Evolutionary conservation across 2,113 vertebrate genomes (phyloP).

Genomic region (Megaleporinus macrocephalus): DNA sequence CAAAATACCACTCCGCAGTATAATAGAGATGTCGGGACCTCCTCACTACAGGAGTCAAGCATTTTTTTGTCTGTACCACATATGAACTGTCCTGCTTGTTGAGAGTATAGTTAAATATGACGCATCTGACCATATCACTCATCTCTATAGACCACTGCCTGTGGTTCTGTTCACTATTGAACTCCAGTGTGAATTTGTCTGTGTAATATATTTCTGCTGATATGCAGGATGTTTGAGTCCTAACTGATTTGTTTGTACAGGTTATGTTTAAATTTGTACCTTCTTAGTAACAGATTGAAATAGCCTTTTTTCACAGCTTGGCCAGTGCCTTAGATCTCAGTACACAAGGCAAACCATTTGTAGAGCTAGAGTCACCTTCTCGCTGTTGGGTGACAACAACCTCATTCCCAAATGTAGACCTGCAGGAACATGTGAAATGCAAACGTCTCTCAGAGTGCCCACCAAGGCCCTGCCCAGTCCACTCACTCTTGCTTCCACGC

Average conservation of each 20-base stretch:
- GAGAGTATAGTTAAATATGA: too few relatives aligned
- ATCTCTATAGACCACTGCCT: too few relatives aligned
- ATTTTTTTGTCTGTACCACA: too few relatives aligned
- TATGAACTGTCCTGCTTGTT: too few relatives aligned
- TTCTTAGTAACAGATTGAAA: slow-evolving; percentile 38
- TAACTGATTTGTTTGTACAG: slow-evolving; percentile 42
- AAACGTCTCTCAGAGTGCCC: slow-evolving; percentile 20
- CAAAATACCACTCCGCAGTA: too few relatives aligned
- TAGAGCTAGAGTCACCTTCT: slow-evolving; percentile 35
- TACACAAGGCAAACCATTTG: background rate
- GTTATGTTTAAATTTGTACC: slow-evolving; percentile 37
- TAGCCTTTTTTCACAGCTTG: slow-evolving; percentile 33
- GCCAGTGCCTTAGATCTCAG: background rate
- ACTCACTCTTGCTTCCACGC: background rate
- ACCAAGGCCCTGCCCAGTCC: background rate
- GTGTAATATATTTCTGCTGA: too few relatives aligned
- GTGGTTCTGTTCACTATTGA: too few relatives aligned
- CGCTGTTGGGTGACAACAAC: slow-evolving; percentile 44
- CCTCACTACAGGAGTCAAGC: too few relatives aligned
- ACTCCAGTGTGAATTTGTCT: too few relatives aligned
- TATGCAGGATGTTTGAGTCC: too few relatives aligned
- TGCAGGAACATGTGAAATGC: slow-evolving; percentile 45
- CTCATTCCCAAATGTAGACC: slow-evolving; percentile 33
- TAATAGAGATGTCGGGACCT: too few relatives aligned
- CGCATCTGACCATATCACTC: too few relatives aligned